Evolutionary conservation across 2,113 vertebrate species (phyloP), one percentile per base, ranked within the genome.

Genomic region (Suricata suricatta): DNA sequence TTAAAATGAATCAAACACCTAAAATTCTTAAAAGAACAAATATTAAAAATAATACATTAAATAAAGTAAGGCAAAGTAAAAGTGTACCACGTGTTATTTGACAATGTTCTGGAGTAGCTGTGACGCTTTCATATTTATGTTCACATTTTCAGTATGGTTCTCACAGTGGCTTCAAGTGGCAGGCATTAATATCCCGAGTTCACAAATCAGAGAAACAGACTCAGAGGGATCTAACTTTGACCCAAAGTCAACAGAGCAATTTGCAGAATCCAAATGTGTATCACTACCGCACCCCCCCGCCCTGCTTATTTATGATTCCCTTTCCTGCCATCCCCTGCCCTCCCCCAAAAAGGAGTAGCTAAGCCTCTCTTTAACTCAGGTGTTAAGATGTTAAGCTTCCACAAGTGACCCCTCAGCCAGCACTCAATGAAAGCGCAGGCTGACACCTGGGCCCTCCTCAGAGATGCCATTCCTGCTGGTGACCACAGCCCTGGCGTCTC

Each of bases 11-110:
- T 80, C 92, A 74, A 13, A 35, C 1, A 19, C 52, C 38, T 84
- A 95, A 5, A 54, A 47, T 77, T 82, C 74, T 88, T 86, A 35
- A 77, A 93, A 85, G n/a, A 89, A 89, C 0, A 91, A 88, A 15
- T 95, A 86, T 84, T 63, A n/a, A 89, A 88, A 82, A 77, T 47
- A 94, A 52, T 21, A 76, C 52, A 74, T 87, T 69, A 77, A 85
- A 91, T 63, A 92, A 74, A 95, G 41, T 54, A 54, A 57, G 57
- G 38, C 74, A 80, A 52, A 50, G 66, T 93, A 25, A 27, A 86
- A 83, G 63, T 35, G 2, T 83, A 72, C 23, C 52, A 17, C 21
- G 11, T 33, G 1, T 57, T 69, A 60, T 44, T 31, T 41, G 31
- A 33, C 12, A n/a, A 29, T 77, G 13, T 33, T 52, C 52, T 72